phyloP scores from a whole-genome alignment of 2,888 invertebrate genomes.

The Mamestra brassicae region DNA sequence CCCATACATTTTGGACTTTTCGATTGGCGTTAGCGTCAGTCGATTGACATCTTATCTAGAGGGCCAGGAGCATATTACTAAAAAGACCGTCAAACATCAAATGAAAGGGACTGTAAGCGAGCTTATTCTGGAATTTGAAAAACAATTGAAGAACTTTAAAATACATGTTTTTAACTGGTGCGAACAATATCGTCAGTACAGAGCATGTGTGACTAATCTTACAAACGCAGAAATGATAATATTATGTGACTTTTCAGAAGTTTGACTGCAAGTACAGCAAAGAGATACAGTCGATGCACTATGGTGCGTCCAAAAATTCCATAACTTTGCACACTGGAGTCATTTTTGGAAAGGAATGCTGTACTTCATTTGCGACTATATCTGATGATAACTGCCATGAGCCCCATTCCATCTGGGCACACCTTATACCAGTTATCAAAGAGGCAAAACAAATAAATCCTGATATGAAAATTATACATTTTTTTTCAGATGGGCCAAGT shows the following conservation, averaged over 20 bases:
- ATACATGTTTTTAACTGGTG: conserved; percentile 1
- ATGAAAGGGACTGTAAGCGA: conserved; percentile 2
- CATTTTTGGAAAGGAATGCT: neutral
- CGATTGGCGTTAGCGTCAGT: no score
- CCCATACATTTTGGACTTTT: no score
- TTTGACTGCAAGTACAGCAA: no score
- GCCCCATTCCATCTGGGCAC: conserved; percentile 12
- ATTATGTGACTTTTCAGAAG: no score
- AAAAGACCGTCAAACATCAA: neutral
- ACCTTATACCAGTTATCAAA: conserved; percentile 9
- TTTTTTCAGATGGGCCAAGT: neutral
- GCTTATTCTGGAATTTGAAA: conserved; percentile 6
- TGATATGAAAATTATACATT: no score
- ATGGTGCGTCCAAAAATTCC: conserved; percentile 3
- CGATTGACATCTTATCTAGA: no score
- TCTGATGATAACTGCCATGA: conserved; percentile 14
- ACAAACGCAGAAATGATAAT: no score
- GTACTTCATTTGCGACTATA: conserved; percentile 1
- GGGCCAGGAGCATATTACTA: no score
- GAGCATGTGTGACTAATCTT: conserved; percentile 1
- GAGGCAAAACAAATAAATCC: conserved; percentile 3
- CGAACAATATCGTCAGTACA: conserved; percentile 1
- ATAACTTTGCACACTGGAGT: conserved; percentile 3
- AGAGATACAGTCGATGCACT: conserved; percentile 11
- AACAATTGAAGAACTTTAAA: neutral